phyloP scores from a whole-genome alignment of 2,113 vertebrate genomes.

The Pelecanoides urinatrix region DNA sequence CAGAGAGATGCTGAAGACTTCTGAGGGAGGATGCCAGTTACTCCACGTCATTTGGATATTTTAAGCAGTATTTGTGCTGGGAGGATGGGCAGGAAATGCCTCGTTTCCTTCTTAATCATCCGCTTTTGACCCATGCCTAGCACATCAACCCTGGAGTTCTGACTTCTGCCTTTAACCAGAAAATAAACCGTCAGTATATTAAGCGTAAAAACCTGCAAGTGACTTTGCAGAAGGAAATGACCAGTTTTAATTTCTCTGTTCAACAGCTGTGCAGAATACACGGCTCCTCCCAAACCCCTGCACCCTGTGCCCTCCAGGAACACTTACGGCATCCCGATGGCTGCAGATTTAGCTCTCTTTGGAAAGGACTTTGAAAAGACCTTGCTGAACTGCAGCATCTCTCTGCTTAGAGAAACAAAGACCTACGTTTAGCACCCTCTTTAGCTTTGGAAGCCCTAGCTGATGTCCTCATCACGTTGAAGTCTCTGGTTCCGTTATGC shows the following conservation, averaged over 20 bases:
- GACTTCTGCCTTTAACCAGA: neutral
- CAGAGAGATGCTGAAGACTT: neutral
- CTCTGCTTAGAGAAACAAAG: neutral
- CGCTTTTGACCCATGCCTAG: neutral
- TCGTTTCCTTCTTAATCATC: neutral
- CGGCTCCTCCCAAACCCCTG: accelerated
- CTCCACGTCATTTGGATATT: neutral
- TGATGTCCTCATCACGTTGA: too few relatives aligned
- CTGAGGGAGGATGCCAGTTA: neutral
- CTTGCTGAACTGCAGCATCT: neutral
- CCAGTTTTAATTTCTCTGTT: accelerated
- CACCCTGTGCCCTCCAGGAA: neutral
- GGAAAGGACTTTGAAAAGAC: neutral
- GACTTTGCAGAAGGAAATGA: neutral
- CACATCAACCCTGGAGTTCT: neutral
- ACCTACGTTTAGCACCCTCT: accelerated
- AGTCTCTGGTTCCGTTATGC: accelerated
- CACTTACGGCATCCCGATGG: accelerated
- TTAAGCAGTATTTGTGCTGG: neutral
- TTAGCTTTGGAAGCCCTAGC: neutral
- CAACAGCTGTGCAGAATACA: neutral
- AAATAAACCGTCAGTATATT: accelerated
- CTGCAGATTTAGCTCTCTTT: neutral
- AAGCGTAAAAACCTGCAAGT: accelerated
- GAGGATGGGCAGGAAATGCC: conserved; percentile 33